Evolutionary conservation across 2,797 vertebrate genomes (phyloP), one percentile per base, ranked within the genome.

Genomic region (Eutrigla gurnardus): DNA sequence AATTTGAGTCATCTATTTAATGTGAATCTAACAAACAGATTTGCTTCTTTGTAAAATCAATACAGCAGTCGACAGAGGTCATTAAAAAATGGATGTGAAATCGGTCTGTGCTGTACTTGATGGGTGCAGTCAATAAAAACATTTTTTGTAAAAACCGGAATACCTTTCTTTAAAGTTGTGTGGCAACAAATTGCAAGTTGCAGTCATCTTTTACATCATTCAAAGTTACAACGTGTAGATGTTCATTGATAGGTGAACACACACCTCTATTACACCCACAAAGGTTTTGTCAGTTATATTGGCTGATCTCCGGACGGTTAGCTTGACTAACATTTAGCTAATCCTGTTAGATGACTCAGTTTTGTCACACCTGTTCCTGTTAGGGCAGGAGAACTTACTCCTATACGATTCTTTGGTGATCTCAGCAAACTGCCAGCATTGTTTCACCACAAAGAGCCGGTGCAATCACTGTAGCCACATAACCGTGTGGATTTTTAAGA

Each of bases 181-280:
- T 25, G 25, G 25, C 25, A 25, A 25, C 25, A 25, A 25, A 25
- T 25, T 25, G 25, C 25, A 25, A 25, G 25, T 25, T 25, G 25
- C 25, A 25, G 25, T 25, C 25, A 47, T 37, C 11, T 57, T 58
- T 3, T n/a, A 37, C n/a, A 45, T 49, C 13, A 32, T 25, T 45
- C 3, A 55, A 52, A 59, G 45, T n/a, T 13, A 32, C 13, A 17
- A 61, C 49, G 7, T 25, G 15, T 33, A 25, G 32, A 59, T 43
- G 50, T 4, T 13, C n/a, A 2, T 12, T 73, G 39, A 43, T 12
- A n/a, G 3, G 4, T 37, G 6, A 25, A 4, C 12, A 57, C 54
- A 70, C 60, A 68, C 18, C 52, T n/a, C 17, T n/a, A 33, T 65
- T 32, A 66, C 47, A 47, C 52, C 32, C 36, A 62, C 33, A 42